Conservation (phyloP, 2,113 vertebrate genomes). For the Pituophis catenifer region DNA sequence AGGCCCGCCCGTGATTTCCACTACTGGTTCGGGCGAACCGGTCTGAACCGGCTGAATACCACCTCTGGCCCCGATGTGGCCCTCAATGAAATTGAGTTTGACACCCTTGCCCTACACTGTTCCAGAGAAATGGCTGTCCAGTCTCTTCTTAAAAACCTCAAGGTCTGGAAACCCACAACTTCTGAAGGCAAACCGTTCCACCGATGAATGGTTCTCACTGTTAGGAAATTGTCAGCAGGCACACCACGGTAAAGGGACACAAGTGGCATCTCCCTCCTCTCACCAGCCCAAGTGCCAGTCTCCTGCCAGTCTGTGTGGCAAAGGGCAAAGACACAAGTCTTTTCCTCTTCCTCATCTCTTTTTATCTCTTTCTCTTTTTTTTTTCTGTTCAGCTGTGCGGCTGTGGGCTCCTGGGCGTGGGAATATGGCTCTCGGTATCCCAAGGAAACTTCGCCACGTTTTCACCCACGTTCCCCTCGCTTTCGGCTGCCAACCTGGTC, state of each 20-base stretch:
- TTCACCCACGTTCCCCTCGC: constrained; percentile 92
- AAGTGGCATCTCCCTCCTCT: neutral
- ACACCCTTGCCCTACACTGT: no score
- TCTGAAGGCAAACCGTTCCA: no score
- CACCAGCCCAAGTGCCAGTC: neutral
- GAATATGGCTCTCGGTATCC: constrained; percentile 97
- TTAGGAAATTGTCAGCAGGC: neutral
- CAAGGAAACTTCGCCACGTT: constrained; percentile 99
- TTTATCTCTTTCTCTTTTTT: constrained; percentile 22
- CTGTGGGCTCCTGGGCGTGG: constrained; percentile 95
- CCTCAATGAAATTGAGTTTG: no score
- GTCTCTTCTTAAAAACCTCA: neutral
- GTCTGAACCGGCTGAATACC: no score
- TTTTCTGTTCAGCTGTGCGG: constrained; percentile 87
- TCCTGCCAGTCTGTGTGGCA: neutral
- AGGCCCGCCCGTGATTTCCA: no score
- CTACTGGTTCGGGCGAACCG: no score
- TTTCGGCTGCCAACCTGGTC: constrained; percentile 96
- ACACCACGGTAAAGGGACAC: neutral
- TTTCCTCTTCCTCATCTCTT: neutral
- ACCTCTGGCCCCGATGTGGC: no score
- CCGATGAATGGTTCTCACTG: no score
- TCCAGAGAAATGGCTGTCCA: neutral
- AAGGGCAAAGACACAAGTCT: neutral
- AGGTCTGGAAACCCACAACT: neutral